Evolutionary conservation across 1,140 invertebrate species (phyloP), one percentile per base, ranked within the genome.

Genomic region (Bicyclus anynana): DNA sequence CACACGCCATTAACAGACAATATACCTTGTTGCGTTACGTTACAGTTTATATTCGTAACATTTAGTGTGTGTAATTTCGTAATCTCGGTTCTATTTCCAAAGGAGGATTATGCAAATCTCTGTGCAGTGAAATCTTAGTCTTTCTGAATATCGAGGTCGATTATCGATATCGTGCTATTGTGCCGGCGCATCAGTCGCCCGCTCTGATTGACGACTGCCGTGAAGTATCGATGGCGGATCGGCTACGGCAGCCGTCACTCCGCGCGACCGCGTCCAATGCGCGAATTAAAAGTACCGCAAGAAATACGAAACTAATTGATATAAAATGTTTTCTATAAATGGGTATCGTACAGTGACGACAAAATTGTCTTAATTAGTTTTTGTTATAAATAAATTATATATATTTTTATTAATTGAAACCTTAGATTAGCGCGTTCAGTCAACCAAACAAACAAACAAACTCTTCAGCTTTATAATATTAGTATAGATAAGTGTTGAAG

Each of bases 131-230:
- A 65, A 65, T 61, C 61, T 51, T n/a, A 7, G 33, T 50, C 14
- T 23, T 49, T 54, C 23, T 9, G 42, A 53, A 47, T 49, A 60
- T 61, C 63, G 67, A 71, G 76, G 77, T 76, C 80, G 74, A 70
- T 47, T 47, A 26, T 23, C 44, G 44, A 47, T 77, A 80, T 74
- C 74, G 67, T 79, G 76, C 77, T 64, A 76, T 77, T 67, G 61
- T 71, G 51, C 57, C 69, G 72, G 68, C 71, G 68, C 69, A 71
- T 74, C 69, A 60, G 51, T 40, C 37, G 17, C 59, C 62, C 70
- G 80, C 70, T 78, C 83, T 74, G 76, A 86, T 83, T 84, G 80
- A 81, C 80, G 75, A 69, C 66, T 58, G 69, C 69, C 82, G 77
- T 81, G 69, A 72, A 65, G 74, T 74, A 78, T 78, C 69, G 74